phyloP scores from a whole-genome alignment of 2,797 vertebrate genomes.

The Trachurus trachurus region DNA sequence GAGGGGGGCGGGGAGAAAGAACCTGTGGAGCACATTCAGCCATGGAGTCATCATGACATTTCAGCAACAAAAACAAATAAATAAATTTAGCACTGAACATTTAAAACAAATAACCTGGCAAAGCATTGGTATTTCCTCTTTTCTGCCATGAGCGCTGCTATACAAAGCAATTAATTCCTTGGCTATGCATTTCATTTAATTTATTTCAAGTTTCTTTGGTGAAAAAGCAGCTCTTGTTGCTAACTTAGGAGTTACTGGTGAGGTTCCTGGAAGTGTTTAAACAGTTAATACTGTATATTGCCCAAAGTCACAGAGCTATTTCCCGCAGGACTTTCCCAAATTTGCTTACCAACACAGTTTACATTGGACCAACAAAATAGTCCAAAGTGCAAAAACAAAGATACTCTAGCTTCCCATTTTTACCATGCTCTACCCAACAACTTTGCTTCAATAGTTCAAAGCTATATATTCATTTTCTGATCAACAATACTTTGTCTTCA shows the following conservation, averaged over 20 bases:
- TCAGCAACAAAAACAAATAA: constrained; percentile 44
- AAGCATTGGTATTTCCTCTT: constrained; percentile 39
- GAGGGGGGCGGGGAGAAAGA: neutral
- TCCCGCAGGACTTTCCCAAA: constrained; percentile 17
- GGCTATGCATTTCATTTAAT: constrained; percentile 31
- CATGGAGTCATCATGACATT: constrained; percentile 33
- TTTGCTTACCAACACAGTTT: constrained; percentile 30
- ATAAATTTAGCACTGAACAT: constrained; percentile 44
- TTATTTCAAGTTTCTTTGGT: constrained; percentile 74
- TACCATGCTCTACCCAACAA: neutral
- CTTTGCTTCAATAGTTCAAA: constrained; percentile 28
- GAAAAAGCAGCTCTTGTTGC: constrained; percentile 53
- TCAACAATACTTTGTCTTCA: constrained; percentile 42
- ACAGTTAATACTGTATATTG: constrained; percentile 24
- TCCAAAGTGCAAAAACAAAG: constrained; percentile 64
- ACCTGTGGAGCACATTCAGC: constrained; percentile 61
- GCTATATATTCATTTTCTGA: constrained; percentile 20
- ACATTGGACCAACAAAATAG: constrained; percentile 31
- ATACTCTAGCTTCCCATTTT: constrained; percentile 24
- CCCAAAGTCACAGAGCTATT: constrained; percentile 15
- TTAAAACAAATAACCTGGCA: constrained; percentile 34
- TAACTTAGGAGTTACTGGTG: constrained; percentile 17
- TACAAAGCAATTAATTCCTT: constrained; percentile 33
- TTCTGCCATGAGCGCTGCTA: constrained; percentile 10
- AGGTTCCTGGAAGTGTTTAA: constrained; percentile 35